Percentiles rank a stretch among this genome's conserved stretches.
Evolutionary conservation across 2,797 vertebrate species (phyloP).

Genomic region (Gadopsis bispinosus): DNA sequence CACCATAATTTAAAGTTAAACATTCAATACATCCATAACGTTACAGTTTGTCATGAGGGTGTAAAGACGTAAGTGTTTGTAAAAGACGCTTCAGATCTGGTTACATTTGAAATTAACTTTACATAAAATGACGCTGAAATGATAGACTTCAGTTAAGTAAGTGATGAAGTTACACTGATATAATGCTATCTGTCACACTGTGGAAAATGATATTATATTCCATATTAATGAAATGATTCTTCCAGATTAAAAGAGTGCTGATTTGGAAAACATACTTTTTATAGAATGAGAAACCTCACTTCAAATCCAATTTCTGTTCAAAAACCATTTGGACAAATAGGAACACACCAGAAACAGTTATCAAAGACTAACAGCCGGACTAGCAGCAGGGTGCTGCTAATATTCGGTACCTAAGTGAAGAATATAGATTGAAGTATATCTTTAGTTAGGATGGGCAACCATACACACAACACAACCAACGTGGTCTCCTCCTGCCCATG

Average conservation of each 20-base stretch:
- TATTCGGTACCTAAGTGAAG: background rate
- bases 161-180: slow-evolving; percentile 4
- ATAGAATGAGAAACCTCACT: background rate
- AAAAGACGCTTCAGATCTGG: background rate
- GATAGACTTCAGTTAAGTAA: slow-evolving; percentile 4
- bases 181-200: background rate
- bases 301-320: background rate
- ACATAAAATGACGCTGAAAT: slow-evolving; percentile 15
- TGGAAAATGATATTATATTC: slow-evolving; percentile 2
- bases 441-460: background rate
- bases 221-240: background rate
- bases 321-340: background rate
- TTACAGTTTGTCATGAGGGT: background rate
- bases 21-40: background rate
- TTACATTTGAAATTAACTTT: slow-evolving; percentile 7
- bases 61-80: background rate
- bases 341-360: slow-evolving; percentile 29
- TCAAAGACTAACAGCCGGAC: slow-evolving; percentile 10
- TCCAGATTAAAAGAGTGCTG: background rate
- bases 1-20: background rate
- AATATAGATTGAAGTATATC: background rate
- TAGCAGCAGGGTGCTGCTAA: background rate
- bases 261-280: background rate
- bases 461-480: background rate
- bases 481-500: background rate